Evolutionary conservation across 1,140 invertebrate species (phyloP).

Genomic region (Steinernema feltiae): DNA sequence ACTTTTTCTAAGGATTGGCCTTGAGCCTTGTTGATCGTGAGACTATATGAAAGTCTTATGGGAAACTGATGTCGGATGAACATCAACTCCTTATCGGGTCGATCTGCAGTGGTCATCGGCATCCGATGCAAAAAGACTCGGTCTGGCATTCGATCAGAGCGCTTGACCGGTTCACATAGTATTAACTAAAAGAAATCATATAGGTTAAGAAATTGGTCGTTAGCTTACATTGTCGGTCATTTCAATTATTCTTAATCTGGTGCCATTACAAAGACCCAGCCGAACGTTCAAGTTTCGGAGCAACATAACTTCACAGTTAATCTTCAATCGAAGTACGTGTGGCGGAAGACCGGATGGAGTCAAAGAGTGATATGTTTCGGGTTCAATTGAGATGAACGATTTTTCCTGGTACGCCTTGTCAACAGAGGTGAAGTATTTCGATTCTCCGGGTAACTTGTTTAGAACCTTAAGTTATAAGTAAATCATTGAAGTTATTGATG

Average conservation of each 20-base stretch:
- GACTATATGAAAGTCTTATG: conserved; percentile 62
- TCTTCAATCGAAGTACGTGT: conserved; percentile 21
- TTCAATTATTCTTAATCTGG: not conserved
- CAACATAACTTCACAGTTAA: conserved; percentile 27
- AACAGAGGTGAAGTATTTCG: not conserved
- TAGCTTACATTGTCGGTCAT: not conserved
- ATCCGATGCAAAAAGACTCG: conserved; percentile 35
- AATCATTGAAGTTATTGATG: not conserved
- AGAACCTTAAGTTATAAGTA: not conserved
- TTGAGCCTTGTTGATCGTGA: conserved; percentile 63
- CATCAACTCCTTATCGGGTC: conserved; percentile 16
- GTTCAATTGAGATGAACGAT: conserved; percentile 7
- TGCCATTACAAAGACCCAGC: conserved; percentile 34
- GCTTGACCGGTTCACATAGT: not conserved
- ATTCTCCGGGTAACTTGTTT: not conserved
- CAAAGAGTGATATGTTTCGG: not conserved
- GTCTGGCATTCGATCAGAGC: not conserved
- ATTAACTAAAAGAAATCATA: not conserved
- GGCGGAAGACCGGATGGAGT: conserved; percentile 22
- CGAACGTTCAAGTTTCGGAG: conserved; percentile 26
- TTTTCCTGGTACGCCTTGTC: not conserved
- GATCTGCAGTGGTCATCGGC: not conserved
- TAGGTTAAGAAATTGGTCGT: not conserved
- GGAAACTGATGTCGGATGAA: conserved; percentile 56
- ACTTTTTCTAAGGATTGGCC: conserved; percentile 58